Conservation (phyloP, 2,113 vertebrate species). For the Sminthopsis crassicaudata region DNA sequence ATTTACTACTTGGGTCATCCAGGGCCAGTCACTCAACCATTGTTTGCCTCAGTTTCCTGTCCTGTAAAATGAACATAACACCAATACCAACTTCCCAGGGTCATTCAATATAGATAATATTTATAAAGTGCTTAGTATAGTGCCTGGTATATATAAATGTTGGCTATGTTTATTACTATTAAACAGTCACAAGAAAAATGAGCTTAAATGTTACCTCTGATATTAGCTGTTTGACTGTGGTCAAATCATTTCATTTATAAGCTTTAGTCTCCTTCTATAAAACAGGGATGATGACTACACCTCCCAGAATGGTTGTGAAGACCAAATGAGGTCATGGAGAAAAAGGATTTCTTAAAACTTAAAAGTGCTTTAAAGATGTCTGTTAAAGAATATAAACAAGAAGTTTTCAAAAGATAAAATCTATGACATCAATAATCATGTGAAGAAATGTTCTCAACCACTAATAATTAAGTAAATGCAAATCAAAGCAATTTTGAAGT, state of each 20-base stretch:
- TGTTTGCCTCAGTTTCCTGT: background rate
- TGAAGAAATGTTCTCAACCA: background rate
- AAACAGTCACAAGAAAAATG: background rate
- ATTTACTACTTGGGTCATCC: background rate
- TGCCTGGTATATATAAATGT: background rate
- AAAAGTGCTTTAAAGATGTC: too few species aligned
- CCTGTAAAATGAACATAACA: background rate
- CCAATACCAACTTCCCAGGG: background rate
- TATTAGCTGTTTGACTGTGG: background rate
- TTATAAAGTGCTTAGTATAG: background rate
- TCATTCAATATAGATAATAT: background rate
- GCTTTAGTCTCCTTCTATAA: background rate
- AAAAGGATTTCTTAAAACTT: background rate
- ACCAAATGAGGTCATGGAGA: background rate
- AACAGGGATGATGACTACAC: background rate
- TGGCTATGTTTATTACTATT: background rate
- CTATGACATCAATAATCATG: background rate
- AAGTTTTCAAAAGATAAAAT: background rate
- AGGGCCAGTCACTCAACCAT: too few species aligned
- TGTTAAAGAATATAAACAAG: background rate
- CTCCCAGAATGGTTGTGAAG: background rate
- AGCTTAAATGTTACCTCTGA: background rate
- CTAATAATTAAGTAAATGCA: background rate
- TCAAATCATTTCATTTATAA: background rate
- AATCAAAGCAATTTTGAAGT: background rate